These are phyloP conservation scores for Leptinotarsa juncta DNA, from an alignment of 2,888 invertebrate genomes.

Conservation along the genomic window DNA sequence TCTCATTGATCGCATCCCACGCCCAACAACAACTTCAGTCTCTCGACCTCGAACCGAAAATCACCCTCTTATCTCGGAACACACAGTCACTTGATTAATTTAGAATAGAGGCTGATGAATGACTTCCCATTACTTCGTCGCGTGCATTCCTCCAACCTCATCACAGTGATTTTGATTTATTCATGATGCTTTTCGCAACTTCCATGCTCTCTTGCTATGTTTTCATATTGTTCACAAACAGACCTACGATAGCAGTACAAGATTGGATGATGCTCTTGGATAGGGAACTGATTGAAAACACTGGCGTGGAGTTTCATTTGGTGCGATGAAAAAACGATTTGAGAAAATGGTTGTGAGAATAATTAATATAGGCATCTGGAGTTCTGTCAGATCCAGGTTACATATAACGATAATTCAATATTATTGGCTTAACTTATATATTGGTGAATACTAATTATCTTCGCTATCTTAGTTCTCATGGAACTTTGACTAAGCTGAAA, in stretches of 20 bases:
- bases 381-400: too few relatives aligned
- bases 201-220: slow-evolving; percentile 2
- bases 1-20: not conserved
- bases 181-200: slow-evolving; percentile 11
- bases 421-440: too few relatives aligned
- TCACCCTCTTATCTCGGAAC: slow-evolving; percentile 22
- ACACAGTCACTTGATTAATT: slow-evolving; percentile 24
- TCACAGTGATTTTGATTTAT: slow-evolving; percentile 14
- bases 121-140: slow-evolving; percentile 18
- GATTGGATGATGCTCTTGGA: not conserved
- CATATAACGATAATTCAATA: too few relatives aligned
- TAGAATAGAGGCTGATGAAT: slow-evolving; percentile 25
- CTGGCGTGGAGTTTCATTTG: not conserved
- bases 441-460: too few relatives aligned
- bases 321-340: not conserved
- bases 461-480: too few relatives aligned
- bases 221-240: not conserved
- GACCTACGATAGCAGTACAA: not conserved
- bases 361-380: too few relatives aligned
- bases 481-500: too few relatives aligned
- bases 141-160: slow-evolving; percentile 12
- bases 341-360: not conserved
- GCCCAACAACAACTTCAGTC: not conserved
- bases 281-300: not conserved
- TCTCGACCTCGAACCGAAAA: slow-evolving; percentile 7